These are phyloP conservation scores for Mastacembelus armatus DNA, from an alignment of 2,797 vertebrate species.

Conservation along the genomic window DNA sequence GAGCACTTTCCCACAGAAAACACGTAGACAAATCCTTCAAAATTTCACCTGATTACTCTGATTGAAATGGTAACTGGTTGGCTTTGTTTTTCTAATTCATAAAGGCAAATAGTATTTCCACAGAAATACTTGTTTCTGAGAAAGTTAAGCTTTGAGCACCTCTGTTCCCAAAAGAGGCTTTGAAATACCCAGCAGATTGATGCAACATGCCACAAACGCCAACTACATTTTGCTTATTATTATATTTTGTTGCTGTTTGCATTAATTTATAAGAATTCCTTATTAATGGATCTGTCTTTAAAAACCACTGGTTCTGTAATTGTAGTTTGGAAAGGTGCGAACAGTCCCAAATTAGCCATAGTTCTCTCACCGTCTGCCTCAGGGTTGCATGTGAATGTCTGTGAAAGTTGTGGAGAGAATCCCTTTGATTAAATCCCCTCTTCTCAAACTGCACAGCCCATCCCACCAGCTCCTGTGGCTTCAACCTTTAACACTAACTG, in stretches of 20 bases:
- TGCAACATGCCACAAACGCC: slow-evolving; percentile 36
- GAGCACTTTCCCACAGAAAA: slow-evolving; percentile 48
- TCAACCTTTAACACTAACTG: slow-evolving; percentile 58
- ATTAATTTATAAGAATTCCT: slow-evolving; percentile 11
- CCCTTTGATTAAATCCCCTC: slow-evolving; percentile 39
- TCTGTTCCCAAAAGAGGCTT: slow-evolving; percentile 50
- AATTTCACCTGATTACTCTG: slow-evolving; percentile 57
- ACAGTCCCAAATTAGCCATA: slow-evolving; percentile 79
- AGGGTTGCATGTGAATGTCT: slow-evolving; percentile 81
- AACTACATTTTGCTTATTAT: slow-evolving; percentile 13
- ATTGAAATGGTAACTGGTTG: slow-evolving; percentile 52
- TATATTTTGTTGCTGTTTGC: slow-evolving; percentile 41
- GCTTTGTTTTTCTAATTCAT: slow-evolving; percentile 71
- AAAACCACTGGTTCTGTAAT: slow-evolving; percentile 43
- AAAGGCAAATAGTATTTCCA: slow-evolving; percentile 64
- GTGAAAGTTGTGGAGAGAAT: slow-evolving; percentile 62
- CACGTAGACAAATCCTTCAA: slow-evolving; percentile 62
- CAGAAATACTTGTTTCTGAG: slow-evolving; percentile 44
- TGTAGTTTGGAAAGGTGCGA: slow-evolving; percentile 54
- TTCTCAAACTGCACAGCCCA: slow-evolving; percentile 36
- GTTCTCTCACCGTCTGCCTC: slow-evolving; percentile 78
- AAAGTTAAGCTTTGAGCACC: slow-evolving; percentile 42
- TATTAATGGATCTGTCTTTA: slow-evolving; percentile 43
- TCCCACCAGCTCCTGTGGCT: slow-evolving; percentile 40
- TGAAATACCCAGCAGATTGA: slow-evolving; percentile 38